Evolutionary conservation across 2,113 vertebrate species (phyloP).

Genomic region (Bujurquina vittata): DNA sequence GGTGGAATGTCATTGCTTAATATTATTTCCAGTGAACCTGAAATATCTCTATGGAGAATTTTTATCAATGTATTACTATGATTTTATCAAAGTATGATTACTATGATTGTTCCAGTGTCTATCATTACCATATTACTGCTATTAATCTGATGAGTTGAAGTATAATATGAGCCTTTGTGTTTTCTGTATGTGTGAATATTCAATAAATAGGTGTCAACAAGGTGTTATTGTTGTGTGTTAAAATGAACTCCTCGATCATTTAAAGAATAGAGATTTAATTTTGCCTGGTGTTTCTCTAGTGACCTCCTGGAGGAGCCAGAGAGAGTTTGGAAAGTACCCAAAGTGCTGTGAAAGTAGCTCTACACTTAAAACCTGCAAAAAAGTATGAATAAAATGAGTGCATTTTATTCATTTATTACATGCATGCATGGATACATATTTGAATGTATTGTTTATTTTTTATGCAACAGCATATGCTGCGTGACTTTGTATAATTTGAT

Average conservation of each 20-base stretch:
- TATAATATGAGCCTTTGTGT: constrained; percentile 72
- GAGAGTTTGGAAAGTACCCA: neutral
- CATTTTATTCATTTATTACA: neutral
- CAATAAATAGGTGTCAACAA: constrained; percentile 80
- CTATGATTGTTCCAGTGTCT: constrained; percentile 46
- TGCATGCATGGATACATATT: neutral
- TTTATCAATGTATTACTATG: constrained; percentile 41
- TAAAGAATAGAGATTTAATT: neutral
- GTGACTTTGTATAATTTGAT: too few relatives aligned
- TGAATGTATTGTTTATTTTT: neutral
- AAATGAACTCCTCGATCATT: neutral
- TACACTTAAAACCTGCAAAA: too few relatives aligned
- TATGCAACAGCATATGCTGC: too few relatives aligned
- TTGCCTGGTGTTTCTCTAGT: neutral
- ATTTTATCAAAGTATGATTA: constrained; percentile 57
- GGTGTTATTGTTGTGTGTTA: neutral
- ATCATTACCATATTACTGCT: constrained; percentile 59
- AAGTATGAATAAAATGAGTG: too few relatives aligned
- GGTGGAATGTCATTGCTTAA: constrained; percentile 33
- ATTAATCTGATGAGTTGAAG: constrained; percentile 68
- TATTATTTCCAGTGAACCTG: constrained; percentile 50
- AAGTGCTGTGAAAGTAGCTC: too few relatives aligned
- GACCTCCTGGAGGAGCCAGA: neutral
- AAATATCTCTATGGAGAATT: constrained; percentile 48
- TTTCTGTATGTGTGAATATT: constrained; percentile 87